Conservation (phyloP, 2,888 invertebrate species). For the Chaetoderma sp. region DNA sequence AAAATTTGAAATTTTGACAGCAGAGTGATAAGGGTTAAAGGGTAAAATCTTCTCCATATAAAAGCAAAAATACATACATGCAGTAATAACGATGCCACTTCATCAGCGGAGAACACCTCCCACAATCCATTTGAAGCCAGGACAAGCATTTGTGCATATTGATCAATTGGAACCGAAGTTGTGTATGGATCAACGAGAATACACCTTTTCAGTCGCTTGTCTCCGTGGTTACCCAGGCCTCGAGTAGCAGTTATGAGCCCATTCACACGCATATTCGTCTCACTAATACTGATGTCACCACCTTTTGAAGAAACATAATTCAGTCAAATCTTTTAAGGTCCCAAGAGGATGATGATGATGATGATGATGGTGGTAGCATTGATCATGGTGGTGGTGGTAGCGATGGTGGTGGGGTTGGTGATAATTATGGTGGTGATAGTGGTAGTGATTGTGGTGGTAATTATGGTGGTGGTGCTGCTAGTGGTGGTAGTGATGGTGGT, state of each 20-base stretch:
- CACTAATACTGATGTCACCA: conserved; percentile 58
- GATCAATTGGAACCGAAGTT: conserved; percentile 56
- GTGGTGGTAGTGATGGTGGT: no score
- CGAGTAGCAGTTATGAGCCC: conserved; percentile 64
- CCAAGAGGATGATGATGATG: no score
- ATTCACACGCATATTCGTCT: conserved; percentile 57
- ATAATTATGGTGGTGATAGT: no score
- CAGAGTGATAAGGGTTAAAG: no score
- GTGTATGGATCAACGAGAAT: conserved; percentile 58
- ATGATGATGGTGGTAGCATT: no score
- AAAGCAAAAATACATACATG: conserved; percentile 45
- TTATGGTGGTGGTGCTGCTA: no score
- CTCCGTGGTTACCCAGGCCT: conserved; percentile 69
- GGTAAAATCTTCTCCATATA: background rate
- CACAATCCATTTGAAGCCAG: conserved; percentile 64
- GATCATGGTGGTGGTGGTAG: no score
- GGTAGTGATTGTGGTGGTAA: no score
- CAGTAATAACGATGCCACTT: conserved; percentile 55
- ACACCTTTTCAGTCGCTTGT: conserved; percentile 57
- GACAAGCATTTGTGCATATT: conserved; percentile 64
- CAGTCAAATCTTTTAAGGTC: no score
- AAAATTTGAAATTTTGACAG: background rate
- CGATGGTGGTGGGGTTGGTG: no score
- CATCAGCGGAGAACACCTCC: conserved; percentile 64
- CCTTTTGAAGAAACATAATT: conserved; percentile 45